Percentiles rank a stretch among this genome's conserved stretches.
phyloP scores from a whole-genome alignment of 2,797 vertebrate genomes.

The Fringilla coelebs region DNA sequence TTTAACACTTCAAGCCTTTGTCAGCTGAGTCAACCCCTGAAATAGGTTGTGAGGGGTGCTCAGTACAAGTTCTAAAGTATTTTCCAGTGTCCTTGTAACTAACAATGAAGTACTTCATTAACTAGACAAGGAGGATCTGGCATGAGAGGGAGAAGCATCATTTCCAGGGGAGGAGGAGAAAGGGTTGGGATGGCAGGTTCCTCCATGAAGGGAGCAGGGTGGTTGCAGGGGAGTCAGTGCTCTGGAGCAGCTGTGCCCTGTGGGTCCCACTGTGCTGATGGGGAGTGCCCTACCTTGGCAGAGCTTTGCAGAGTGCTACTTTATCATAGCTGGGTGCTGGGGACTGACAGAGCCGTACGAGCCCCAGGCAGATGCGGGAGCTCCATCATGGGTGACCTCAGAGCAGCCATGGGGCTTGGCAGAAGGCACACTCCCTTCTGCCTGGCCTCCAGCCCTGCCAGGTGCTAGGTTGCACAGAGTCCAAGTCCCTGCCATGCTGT shows the following conservation, averaged over 20 bases:
- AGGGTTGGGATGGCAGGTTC: background rate
- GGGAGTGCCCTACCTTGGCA: background rate
- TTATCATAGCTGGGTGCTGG: background rate
- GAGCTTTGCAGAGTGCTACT: background rate
- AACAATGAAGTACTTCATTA: background rate
- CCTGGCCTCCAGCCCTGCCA: background rate
- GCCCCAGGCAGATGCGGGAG: accelerated
- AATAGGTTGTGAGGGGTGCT: background rate
- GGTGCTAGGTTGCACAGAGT: background rate
- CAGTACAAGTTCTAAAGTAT: background rate
- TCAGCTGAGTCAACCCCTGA: background rate
- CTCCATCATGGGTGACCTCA: accelerated
- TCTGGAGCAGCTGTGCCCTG: background rate
- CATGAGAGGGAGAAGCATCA: background rate
- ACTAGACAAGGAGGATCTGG: background rate
- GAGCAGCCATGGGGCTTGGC: background rate
- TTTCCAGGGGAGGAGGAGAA: background rate
- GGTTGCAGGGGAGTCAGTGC: background rate
- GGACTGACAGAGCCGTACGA: background rate
- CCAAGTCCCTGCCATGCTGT: background rate
- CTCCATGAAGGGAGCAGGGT: background rate
- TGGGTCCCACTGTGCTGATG: background rate
- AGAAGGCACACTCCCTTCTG: background rate
- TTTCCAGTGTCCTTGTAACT: background rate
- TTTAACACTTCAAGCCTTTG: background rate